Base-by-base conservation (phyloP, 2,113 vertebrate species). In the Stegastes partitus region DNA sequence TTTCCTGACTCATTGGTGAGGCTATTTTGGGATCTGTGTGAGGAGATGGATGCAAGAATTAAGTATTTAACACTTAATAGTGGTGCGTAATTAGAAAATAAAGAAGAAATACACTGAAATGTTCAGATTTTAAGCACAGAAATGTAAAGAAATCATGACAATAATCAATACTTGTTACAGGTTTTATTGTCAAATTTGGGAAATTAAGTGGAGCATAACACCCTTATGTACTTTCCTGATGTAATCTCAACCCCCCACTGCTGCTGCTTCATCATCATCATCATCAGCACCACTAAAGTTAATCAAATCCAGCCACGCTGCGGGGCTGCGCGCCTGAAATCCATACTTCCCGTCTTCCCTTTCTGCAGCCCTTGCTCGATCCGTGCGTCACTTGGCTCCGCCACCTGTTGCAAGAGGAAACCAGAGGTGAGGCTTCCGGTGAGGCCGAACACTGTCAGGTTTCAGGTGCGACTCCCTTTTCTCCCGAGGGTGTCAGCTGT, bases 331-430 rank as follows among this genome's bases (percentile, higher is more conserved):
- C 21, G 22, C 44, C 0, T 83, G 64, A 68, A 74, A 67, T 50
- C 69, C 58, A 81, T 21, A 50, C 74, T 73, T 67, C 73, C 81
- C 58, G n/a, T 50, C 69, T 26, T 68, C 49, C 53, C 76, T 67
- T 65, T 74, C 75, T 70, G 45, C 58, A 19, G 14, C 69, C 63
- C 62, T n/a, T 55, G 3, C 15, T 75, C 53, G 25, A 19, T 64
- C 8, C 19, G 61, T 75, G 75, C 63, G 75, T 83, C 76, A 72
- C 86, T 78, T 68, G 79, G 75, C 75, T 19, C 28, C 16, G 47
- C 65, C 87, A 87, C 88, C 87, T 91, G 89, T 85, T 90, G 91
- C 77, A 86, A 82, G 69, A 83, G 83, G 86, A 89, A 86, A 84
- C 88, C 79, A 82, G 63, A 85, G 86, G 87, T 82, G 84, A 86